These are phyloP conservation scores for Physeter macrocephalus DNA, from an alignment of 2,113 vertebrate genomes.

Conservation along the genomic window DNA sequence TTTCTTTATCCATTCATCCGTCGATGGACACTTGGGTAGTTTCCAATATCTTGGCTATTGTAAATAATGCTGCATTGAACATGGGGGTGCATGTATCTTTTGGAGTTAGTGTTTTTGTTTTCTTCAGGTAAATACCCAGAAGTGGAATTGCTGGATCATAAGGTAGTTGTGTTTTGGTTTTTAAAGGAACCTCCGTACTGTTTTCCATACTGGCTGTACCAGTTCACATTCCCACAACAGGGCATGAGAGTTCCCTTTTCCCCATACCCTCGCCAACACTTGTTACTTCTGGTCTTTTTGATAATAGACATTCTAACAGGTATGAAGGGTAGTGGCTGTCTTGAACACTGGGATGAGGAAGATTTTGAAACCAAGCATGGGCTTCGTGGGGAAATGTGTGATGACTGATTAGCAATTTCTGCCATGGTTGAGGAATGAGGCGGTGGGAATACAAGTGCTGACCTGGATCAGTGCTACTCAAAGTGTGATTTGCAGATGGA, in stretches of 20 bases:
- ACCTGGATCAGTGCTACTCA: background rate
- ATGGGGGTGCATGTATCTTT: background rate
- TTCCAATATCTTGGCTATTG: background rate
- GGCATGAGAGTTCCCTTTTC: background rate
- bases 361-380: background rate
- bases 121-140: background rate
- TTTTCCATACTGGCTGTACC: background rate
- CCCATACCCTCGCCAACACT: background rate
- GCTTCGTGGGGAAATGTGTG: background rate
- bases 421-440: background rate
- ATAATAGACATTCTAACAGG: background rate
- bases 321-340: background rate
- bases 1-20: background rate
- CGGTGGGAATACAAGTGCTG: accelerated
- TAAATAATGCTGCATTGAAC: background rate
- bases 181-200: background rate
- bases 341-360: background rate
- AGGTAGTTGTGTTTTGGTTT: background rate
- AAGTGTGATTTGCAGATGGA: background rate
- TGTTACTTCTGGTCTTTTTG: background rate
- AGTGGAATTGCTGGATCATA: background rate
- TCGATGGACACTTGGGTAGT: background rate
- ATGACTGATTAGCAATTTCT: background rate
- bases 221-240: background rate
- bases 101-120: background rate